These are phyloP conservation scores for Drosophila atroscutellata DNA, from an alignment of 2,888 invertebrate genomes.

Conservation along the genomic window DNA sequence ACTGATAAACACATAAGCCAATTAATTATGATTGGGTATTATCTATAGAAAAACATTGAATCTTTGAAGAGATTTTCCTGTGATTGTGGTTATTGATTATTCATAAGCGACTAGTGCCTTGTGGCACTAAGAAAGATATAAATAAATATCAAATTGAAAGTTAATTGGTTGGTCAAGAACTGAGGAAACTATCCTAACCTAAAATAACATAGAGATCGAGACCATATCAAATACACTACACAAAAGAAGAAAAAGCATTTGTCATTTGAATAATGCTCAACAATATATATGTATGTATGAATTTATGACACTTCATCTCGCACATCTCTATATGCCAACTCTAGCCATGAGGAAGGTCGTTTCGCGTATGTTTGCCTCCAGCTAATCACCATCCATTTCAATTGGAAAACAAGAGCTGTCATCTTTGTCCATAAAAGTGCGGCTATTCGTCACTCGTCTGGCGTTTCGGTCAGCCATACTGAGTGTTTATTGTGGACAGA, in stretches of 20 bases:
- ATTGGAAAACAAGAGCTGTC: slow-evolving; percentile 30
- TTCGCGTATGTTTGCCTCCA: slow-evolving; percentile 53
- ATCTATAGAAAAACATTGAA: neutral
- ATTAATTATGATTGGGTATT: neutral
- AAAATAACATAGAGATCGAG: neutral
- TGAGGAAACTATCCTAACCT: neutral
- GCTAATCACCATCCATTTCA: slow-evolving; percentile 57
- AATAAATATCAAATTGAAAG: neutral
- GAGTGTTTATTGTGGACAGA: slow-evolving; percentile 6
- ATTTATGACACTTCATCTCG: slow-evolving; percentile 18
- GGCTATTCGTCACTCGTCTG: slow-evolving; percentile 40
- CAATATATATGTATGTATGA: slow-evolving; percentile 1
- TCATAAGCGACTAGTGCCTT: neutral
- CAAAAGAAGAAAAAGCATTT: neutral
- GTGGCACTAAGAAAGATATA: neutral
- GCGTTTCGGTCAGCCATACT: slow-evolving; percentile 14
- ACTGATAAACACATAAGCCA: neutral
- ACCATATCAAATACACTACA: neutral
- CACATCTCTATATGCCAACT: slow-evolving; percentile 30
- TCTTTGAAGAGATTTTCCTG: neutral
- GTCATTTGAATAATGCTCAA: neutral
- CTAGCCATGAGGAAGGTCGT: slow-evolving; percentile 61
- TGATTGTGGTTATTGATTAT: neutral
- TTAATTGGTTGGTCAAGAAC: neutral
- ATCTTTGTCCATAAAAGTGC: slow-evolving; percentile 31